Evolutionary conservation across 2,888 invertebrate genomes (phyloP).

Genomic region (Xiphydria camelus): DNA sequence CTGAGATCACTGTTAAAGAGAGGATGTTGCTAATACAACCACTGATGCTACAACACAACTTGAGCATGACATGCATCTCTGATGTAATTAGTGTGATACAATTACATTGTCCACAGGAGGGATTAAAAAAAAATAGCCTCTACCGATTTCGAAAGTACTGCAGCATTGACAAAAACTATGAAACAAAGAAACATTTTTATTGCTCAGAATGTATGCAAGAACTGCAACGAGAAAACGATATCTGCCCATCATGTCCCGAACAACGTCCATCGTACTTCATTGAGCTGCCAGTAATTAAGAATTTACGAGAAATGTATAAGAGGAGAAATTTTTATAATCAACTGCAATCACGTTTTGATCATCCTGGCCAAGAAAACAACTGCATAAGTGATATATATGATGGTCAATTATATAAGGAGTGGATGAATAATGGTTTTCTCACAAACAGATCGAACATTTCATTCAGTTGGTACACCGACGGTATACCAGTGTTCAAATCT

Average conservation of each 20-base stretch:
- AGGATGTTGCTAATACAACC: conserved; percentile 5
- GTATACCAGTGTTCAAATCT: conserved; percentile 9
- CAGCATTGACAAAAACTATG: background rate
- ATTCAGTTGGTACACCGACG: conserved; percentile 14
- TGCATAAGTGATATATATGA: conserved; percentile 15
- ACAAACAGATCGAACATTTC: too few relatives aligned
- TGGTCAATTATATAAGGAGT: conserved; percentile 4
- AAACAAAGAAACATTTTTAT: conserved; percentile 2
- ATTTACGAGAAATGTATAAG: conserved; percentile 8
- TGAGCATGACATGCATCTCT: conserved; percentile 1
- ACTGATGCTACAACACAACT: conserved; percentile 6
- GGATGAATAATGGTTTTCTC: conserved; percentile 2
- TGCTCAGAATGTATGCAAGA: background rate
- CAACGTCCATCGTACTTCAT: conserved; percentile 10
- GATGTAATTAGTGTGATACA: conserved; percentile 9
- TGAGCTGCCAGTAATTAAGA: conserved; percentile 6
- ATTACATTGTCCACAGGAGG: conserved; percentile 8
- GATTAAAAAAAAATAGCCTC: conserved; percentile 5
- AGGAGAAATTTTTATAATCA: conserved; percentile 5
- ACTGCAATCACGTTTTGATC: conserved; percentile 2
- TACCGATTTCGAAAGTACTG: conserved; percentile 15
- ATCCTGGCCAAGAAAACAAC: background rate
- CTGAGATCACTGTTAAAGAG: conserved; percentile 5
- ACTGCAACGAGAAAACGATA: background rate
- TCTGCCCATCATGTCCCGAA: conserved; percentile 6